These are phyloP conservation scores for Pygoscelis antarcticus DNA, from an alignment of 2,113 vertebrate species.

Conservation along the genomic window DNA sequence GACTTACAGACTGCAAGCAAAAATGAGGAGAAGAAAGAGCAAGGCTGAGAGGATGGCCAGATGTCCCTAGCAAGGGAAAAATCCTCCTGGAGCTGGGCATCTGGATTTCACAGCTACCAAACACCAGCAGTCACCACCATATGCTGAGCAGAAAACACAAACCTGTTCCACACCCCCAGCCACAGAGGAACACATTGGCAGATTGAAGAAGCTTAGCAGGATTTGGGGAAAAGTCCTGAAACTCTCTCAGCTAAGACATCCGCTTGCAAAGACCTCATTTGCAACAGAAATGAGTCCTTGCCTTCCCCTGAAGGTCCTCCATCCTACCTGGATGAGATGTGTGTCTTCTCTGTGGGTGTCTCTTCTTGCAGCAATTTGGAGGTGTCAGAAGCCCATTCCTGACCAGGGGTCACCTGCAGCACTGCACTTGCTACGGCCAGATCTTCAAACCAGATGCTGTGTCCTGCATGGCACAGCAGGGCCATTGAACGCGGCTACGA, in stretches of 20 bases:
- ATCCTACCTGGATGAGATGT: neutral
- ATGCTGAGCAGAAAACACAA: conserved; percentile 54
- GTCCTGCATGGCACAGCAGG: neutral
- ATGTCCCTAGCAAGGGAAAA: conserved; percentile 51
- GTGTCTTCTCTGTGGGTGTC: neutral
- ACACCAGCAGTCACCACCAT: conserved; percentile 61
- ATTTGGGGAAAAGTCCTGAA: conserved; percentile 15
- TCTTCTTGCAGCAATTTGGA: accelerated
- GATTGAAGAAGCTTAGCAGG: conserved; percentile 4
- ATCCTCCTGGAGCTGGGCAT: conserved; percentile 50
- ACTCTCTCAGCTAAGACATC: neutral
- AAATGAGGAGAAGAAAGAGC: neutral
- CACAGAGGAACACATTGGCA: conserved; percentile 10
- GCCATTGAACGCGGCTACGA: neutral
- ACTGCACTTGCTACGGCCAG: neutral
- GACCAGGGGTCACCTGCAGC: neutral
- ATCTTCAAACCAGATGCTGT: neutral
- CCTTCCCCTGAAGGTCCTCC: neutral
- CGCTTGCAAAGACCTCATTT: neutral
- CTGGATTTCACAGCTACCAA: conserved; percentile 63
- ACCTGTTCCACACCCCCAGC: conserved; percentile 21
- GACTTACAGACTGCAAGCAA: neutral
- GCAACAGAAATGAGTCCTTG: neutral
- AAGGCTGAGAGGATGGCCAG: conserved; percentile 13
- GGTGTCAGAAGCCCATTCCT: neutral